Evolutionary conservation across 2,797 vertebrate species (phyloP), one percentile per base, ranked within the genome.

Genomic region (Gallinago solitaria): DNA sequence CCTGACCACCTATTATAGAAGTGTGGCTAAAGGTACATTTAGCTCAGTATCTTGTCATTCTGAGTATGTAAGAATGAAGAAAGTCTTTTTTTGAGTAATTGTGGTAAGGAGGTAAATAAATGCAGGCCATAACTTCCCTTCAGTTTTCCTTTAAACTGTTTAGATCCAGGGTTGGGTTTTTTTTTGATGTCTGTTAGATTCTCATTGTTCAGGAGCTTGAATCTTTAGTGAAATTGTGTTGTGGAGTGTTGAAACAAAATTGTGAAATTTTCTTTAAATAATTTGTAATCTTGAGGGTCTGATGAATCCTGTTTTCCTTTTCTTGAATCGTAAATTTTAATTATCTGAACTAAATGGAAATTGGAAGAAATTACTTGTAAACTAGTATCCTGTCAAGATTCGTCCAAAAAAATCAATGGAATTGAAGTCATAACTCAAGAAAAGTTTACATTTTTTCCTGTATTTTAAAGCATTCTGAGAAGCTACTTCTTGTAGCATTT

Each of bases 1-100:
- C 50, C 39, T 76, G 33, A 23, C 16, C 7, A 3, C 9, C 9
- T 59, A 4, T 25, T 67, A 0, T 0, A 9, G 12, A 32, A 32
- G 21, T 48, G 27, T 70, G 41, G 53, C 32, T 54, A n/a, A 54
- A 61, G 11, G 10, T 73, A 13, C 19, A 23, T 73, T 61, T 56
- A 73, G 28, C 59, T 47, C 12, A 4, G 9, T 30, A 5, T 69
- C 25, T 33, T 68, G 0, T 32, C 5, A 1, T 68, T 83, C 33
- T 9, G 33, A 59, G 50, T 19, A 27, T 1, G 5, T 10, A 68
- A 39, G 19, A 71, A 60, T 25, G 48, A 68, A 68, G 9, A 15
- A 30, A 65, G 19, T 70, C 3, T 59, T 70, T 43, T 48, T 70
- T 35, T 50, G 24, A 83, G n/a, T 89, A 53, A 24, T 50, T 83